Base-by-base conservation (phyloP, 92 coral and sea anemone genomes). In the Virgularia gustaviana region DNA sequence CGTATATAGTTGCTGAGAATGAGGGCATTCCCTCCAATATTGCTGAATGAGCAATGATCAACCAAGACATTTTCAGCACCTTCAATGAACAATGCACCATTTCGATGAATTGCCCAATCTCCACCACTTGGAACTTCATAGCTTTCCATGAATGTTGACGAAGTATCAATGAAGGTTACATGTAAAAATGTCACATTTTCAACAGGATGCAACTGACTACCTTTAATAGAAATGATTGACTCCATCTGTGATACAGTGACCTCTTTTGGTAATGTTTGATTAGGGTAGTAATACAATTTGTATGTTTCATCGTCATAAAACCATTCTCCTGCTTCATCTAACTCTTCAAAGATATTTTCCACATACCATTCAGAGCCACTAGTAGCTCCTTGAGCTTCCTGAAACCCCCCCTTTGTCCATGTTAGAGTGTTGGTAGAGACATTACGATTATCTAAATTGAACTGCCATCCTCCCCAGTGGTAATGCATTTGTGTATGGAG, bases 401-500 rank as follows among this genome's bases (percentile, higher is more conserved):
- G 75, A 38, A 68, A 68, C 23, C 75, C 75, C 20, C 75, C 75
- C 52, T 51, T 49, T 53, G 59, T 68, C 75, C 75, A 68, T 13
- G 44, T 68, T 39, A 68, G 27, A 1, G 60, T 49, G 39, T 68
- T 68, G 28, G 27, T 29, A 2, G 47, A 29, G 38, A 49, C 52
- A 35, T 49, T 49, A 5, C 75, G 75, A 49, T 27, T 28, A 10
- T 68, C 75, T 28, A 68, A 27, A 37, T 18, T 32, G 52, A 68
- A 68, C 57, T 68, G 75, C 75, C 75, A 68, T 22, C 75, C 75
- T 49, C 75, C 75, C 75, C 75, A 68, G 24, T 68, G 75, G 47
- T 68, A 68, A 68, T 49, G 75, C 75, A 68, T 68, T 49, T 49
- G 52, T 27, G 75, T 61, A 68, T 68, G 75, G 33, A 68, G 60